phyloP scores from a whole-genome alignment of 2,113 vertebrate genomes.

The Sigmodon hispidus region DNA sequence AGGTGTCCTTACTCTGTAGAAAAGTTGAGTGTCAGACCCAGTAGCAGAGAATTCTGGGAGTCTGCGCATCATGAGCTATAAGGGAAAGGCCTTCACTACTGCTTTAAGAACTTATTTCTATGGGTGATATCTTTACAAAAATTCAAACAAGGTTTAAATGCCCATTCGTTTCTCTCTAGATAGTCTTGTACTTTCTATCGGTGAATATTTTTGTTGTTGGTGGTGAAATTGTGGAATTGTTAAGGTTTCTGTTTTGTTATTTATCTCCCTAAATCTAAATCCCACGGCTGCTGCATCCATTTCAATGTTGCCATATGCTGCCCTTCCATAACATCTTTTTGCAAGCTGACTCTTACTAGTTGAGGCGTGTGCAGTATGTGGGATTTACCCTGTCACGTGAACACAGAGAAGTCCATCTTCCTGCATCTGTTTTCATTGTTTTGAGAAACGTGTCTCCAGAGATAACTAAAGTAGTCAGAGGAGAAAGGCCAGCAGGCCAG shows the following conservation, averaged over 20 bases:
- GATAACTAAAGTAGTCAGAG: not conserved
- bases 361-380: fast-evolving
- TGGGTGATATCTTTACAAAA: not conserved
- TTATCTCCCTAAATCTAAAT: not conserved
- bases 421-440: not conserved
- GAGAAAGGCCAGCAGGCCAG: not conserved
- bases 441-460: not conserved
- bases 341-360: not conserved
- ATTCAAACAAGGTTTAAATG: not conserved
- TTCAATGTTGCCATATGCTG: not conserved
- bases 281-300: too few relatives aligned
- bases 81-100: not conserved
- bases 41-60: not conserved
- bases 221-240: not conserved
- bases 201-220: not conserved
- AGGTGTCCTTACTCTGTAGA: not conserved
- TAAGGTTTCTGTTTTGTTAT: not conserved
- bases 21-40: not conserved
- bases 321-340: fast-evolving
- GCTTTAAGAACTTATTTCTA: not conserved
- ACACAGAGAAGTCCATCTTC: not conserved
- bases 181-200: too few relatives aligned
- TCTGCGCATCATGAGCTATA: not conserved
- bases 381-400: not conserved
- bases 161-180: not conserved